Evolutionary conservation across 2,113 vertebrate genomes (phyloP).

Genomic region (Rattus norvegicus): DNA sequence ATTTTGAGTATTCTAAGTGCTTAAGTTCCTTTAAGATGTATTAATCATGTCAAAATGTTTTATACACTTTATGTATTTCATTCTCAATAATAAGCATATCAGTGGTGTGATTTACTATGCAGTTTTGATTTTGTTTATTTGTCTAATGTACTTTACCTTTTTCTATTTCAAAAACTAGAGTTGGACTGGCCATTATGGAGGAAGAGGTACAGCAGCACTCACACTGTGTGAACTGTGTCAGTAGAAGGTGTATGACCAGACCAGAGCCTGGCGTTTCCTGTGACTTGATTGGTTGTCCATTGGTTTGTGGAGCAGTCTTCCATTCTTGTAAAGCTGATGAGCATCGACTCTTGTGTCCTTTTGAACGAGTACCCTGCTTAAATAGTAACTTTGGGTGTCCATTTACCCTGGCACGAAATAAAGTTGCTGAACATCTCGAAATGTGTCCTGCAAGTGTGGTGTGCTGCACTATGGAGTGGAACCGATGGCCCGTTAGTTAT

Average conservation of each 20-base stretch:
- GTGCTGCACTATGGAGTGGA: slow-evolving; percentile 99
- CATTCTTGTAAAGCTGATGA: slow-evolving; percentile 96
- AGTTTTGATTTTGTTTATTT: background rate
- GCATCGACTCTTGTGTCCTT: slow-evolving; percentile 94
- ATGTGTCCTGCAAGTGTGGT: slow-evolving; percentile 97
- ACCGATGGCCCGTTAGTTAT: slow-evolving; percentile 97
- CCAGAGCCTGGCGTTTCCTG: slow-evolving; percentile 93
- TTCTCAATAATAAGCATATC: background rate
- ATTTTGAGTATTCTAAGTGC: slow-evolving; percentile 34
- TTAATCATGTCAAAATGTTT: slow-evolving; percentile 42
- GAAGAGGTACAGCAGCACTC: slow-evolving; percentile 87
- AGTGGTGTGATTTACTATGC: slow-evolving; percentile 32
- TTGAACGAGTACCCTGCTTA: slow-evolving; percentile 95
- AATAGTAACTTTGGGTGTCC: slow-evolving; percentile 97
- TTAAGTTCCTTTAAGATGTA: slow-evolving; percentile 35
- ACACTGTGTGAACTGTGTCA: slow-evolving; percentile 96
- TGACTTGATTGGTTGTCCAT: slow-evolving; percentile 91
- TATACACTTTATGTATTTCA: slow-evolving; percentile 5
- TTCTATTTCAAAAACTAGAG: slow-evolving; percentile 79
- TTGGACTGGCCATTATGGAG: slow-evolving; percentile 88
- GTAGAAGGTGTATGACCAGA: slow-evolving; percentile 92
- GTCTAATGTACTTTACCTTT: slow-evolving; percentile 65
- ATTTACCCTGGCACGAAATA: slow-evolving; percentile 91
- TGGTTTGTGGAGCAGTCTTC: slow-evolving; percentile 96
- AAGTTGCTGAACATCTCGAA: slow-evolving; percentile 95